These are phyloP conservation scores for Beris chalybata DNA, from an alignment of 2,888 invertebrate genomes.

Conservation along the genomic window DNA sequence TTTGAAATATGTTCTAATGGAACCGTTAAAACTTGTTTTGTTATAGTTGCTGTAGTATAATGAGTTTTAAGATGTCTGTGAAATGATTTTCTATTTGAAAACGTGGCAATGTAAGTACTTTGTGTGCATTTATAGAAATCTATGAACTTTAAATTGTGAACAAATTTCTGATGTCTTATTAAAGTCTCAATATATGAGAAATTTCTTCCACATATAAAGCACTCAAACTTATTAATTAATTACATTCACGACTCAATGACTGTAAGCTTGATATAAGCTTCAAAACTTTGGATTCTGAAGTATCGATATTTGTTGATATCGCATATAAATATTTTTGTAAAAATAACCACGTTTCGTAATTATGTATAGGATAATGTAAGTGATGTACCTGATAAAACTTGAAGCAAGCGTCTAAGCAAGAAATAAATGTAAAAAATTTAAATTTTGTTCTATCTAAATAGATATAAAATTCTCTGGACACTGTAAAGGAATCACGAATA, in stretches of 20 bases:
- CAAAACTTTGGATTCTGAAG: not conserved
- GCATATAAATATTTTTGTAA: conserved; percentile 1
- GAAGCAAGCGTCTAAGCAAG: not conserved
- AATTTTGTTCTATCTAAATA: not conserved
- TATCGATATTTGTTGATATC: not conserved
- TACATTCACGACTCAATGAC: not conserved
- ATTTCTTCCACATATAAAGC: not conserved
- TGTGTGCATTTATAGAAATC: no score
- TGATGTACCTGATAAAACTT: conserved; percentile 2
- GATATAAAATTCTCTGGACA: not conserved
- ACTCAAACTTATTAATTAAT: not conserved
- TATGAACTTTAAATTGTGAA: no score
- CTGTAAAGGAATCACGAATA: not conserved
- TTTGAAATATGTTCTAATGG: no score
- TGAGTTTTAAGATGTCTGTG: no score
- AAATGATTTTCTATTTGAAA: no score
- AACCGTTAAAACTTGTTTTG: no score
- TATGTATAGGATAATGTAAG: not conserved
- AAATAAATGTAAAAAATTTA: not conserved
- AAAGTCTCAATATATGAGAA: no score
- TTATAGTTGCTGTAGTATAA: no score
- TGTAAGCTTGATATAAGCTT: not conserved
- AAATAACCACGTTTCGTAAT: conserved; percentile 1
- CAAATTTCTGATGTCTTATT: no score
- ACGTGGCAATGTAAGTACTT: no score